Evolutionary conservation across 2,113 vertebrate species (phyloP), one percentile per base, ranked within the genome.

Genomic region (Sporophila hypoxantha): DNA sequence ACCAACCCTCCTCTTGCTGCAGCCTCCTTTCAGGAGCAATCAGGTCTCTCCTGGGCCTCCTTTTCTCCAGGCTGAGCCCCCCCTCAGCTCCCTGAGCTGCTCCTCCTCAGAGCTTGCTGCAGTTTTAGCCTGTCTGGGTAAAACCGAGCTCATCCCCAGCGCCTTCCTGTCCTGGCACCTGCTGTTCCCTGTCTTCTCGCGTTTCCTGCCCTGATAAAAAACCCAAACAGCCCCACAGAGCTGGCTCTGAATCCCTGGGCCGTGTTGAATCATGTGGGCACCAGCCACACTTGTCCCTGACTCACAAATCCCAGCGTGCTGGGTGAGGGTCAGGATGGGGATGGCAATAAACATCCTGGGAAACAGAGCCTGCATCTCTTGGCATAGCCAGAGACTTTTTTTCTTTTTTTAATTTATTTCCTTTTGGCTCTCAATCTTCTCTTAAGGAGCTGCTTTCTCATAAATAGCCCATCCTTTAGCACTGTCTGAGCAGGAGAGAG

Each of bases 391-490:
- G 64, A 44, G 32, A 44, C 8, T 46, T 60, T 67, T 44, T 57
- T 59, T 67, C 19, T 59, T 67, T 32, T 49, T 64, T 67, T 34
- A 12, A 21, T n/a, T 32, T 20, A 42, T 59, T 71, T 67, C 11
- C 59, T 60, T 76, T 82, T 75, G 85, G 77, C 76, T 93, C 82
- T 92, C 82, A 70, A 41, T 93, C 91, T 92, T 93, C 73, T 65
- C 61, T 69, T 77, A 87, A 89, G 66, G 74, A 95, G 92, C 89
- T 91, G 89, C 76, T 91, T 77, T 86, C 86, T 93, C 87, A 89
- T 92, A 93, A 94, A 95, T 91, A 94, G 89, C 93, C 88, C 62
- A 70, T 92, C 71, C 65, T 77, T 75, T 83, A 91, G 79, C 50
- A 61, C 73, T 0, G 3, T 27, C 73, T 84, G 91, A 93, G 79